Evolutionary conservation across 2,888 invertebrate genomes (phyloP), one percentile per base, ranked within the genome.

Genomic region (Ernsta delagoae): DNA sequence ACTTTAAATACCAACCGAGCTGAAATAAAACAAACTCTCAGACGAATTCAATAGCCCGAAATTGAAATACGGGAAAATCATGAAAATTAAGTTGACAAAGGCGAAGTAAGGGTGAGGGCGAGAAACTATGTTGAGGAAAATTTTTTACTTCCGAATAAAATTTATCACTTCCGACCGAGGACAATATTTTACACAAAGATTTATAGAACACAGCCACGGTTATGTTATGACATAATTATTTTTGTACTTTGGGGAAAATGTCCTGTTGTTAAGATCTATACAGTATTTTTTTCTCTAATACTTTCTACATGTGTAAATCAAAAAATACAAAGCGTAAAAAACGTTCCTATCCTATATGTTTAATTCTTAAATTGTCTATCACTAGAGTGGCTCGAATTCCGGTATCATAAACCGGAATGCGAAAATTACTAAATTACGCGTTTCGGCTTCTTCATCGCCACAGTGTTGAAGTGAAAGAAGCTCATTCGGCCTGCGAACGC

Each of bases 51-150:
- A 69, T 69, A 63, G 69, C 50, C 63, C 68, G 73, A 78, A 66
- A 74, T 75, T 76, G 77, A 82, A 80, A 82, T 81, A 81, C 78
- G 81, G 79, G 77, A 76, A 77, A 81, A 82, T 80, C 80, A 83
- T 80, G 82, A 83, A 83, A 84, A 83, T 83, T 79, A 78, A 78
- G 72, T 80, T 81, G 83, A 81, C 80, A 79, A 77, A 77, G 75
- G 73, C 74, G 75, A 74, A 77, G 77, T 64, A 73, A 70, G 72
- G 73, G 77, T 75, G 74, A 72, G 67, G 71, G 69, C 73, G 80
- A 73, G 77, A 73, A 81, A 83, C 79, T 81, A 83, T 80, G 75
- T 76, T 70, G 75, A 75, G 76, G 74, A 75, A 75, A 75, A 70
- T 60, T 56, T 79, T 82, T 77, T 79, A 82, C 79, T 79, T 77